Base-by-base conservation (phyloP, 2,797 vertebrate genomes). In the Neostethus bicornis region DNA sequence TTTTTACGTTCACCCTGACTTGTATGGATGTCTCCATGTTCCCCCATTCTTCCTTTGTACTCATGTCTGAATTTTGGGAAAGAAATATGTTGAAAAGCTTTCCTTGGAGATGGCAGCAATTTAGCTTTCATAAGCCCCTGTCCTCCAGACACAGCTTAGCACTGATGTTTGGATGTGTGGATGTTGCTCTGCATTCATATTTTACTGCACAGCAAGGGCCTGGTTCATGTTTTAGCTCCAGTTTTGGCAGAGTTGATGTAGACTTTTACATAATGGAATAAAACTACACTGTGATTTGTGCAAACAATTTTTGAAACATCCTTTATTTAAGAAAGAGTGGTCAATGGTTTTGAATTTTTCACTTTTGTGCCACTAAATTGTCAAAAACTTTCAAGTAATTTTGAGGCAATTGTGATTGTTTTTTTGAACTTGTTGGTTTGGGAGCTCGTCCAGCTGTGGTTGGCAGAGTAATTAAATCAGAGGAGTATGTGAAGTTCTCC, bases 391-490 rank as follows among this genome's bases (percentile, higher is more conserved):
- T 65, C 64, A 42, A 31, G 76, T 86, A 84, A 89, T 84, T 79
- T 76, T 83, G 87, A 87, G 84, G 66, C 73, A 63, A 86, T 87
- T 82, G 84, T 81, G 75, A 85, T 86, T 37, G 8, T 86, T 83
- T 85, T 81, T 89, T 84, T 26, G 64, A 60, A 77, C 74, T 51
- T 48, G 65, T 67, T 48, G 35, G 53, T 83, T 79, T 70, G 47
- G 62, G 49, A 51, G 76, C 74, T 88, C 85, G 85, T 90, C 84
- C 80, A 37, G 75, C 79, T 81, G 75, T 77, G 80, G 62, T 80
- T 80, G 82, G 70, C 61, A 77, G 77, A 77, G 74, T 85, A 90
- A 90, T 91, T 89, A 89, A 87, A 90, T 90, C 80, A 87, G 75
- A 81, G 79, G 25, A 78, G 80, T 38, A 46, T 83, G 72, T 77